Conservation (phyloP, 2,113 vertebrate species). For the Catagonus wagneri region DNA sequence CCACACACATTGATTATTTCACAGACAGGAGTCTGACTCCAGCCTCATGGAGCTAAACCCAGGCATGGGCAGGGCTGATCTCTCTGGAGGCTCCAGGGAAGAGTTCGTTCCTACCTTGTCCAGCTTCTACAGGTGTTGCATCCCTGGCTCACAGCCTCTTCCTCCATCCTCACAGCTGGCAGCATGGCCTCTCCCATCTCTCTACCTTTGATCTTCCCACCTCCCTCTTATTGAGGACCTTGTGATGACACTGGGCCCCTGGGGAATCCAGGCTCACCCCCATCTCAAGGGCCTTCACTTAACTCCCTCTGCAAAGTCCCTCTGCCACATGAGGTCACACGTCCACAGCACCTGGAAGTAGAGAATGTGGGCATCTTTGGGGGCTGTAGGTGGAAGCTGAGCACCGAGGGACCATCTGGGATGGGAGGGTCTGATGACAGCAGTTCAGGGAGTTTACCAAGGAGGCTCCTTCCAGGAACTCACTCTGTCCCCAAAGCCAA, state of each 20-base stretch:
- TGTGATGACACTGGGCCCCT: fast-evolving
- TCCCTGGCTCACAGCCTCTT: fast-evolving
- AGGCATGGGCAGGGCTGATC: fast-evolving
- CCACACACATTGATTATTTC: not conserved
- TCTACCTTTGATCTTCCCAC: not conserved
- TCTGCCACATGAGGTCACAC: fast-evolving
- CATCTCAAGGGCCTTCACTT: not conserved
- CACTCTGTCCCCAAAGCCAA: not conserved
- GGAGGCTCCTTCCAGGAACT: not conserved
- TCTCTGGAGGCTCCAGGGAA: not conserved
- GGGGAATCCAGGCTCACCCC: fast-evolving
- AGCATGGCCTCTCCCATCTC: fast-evolving
- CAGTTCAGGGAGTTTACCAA: not conserved
- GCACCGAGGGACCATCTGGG: not conserved
- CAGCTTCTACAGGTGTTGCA: fast-evolving
- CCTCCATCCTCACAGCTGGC: not conserved
- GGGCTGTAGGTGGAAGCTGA: not conserved
- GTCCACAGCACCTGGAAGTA: not conserved
- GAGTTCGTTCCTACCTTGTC: fast-evolving
- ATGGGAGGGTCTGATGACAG: no score
- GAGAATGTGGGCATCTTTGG: not conserved
- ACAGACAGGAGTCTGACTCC: not conserved
- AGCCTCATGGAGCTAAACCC: not conserved
- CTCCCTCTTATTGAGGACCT: not conserved
- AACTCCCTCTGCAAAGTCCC: not conserved